Base-by-base conservation (phyloP, 2,888 invertebrate genomes). In the Perdita meconis region DNA sequence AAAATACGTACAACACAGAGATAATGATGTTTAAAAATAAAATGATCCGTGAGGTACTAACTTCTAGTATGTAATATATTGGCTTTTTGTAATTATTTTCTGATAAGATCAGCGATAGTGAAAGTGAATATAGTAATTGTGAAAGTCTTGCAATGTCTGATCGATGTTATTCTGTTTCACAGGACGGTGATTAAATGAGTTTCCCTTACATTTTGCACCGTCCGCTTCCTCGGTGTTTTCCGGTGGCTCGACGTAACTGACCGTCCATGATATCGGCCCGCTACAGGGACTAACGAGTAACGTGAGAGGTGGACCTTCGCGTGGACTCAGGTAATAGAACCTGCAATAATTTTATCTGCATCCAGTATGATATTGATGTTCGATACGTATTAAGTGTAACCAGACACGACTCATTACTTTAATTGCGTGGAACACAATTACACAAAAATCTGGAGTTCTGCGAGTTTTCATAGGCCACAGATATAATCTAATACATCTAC, bases 201-300 rank as follows among this genome's bases (percentile, higher is more conserved):
- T 53, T 53, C 44, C 38, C 69, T 59, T 84, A 89, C 89, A 86
- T 77, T 89, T 87, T 47, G 82, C 65, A 61, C 90, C 91, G 82
- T 91, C 91, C 59, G 88, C 83, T 79, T 90, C 88, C 79, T 88
- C 88, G 80, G 87, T 87, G 74, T 88, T 88, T 79, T 91, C 89
- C 57, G 92, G 92, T 73, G 92, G 91, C 44, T 88, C 90, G 44
- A 90, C 89, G 85, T 91, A 91, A 85, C 90, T 92, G 73, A 92
- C 90, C 75, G 89, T 91, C 92, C 92, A 92, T 47, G 90, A 88
- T 82, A 92, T 91, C 36, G 91, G 90, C 0, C 92, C 92, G 73
- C 88, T 91, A 80, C 92, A 92, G 6, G 92, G 92, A 82, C 91
- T 92, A 78, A 92, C 92, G 76, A 92, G 86, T 65, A 92, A 86